Conservation (phyloP, 2,113 vertebrate genomes). For the Corythaeola cristata region DNA sequence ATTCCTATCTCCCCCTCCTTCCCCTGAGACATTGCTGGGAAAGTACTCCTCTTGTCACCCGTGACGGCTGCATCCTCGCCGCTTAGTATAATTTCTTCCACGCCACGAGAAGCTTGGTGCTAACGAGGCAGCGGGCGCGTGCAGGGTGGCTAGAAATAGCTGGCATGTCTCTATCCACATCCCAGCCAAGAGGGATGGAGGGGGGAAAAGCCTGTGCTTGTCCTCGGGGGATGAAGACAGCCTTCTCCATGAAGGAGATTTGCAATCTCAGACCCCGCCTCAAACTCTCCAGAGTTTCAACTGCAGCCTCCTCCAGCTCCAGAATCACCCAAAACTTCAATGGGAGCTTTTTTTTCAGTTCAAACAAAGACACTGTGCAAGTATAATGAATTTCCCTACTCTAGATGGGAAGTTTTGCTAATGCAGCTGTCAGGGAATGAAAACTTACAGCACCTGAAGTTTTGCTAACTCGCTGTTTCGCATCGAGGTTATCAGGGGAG, state of each 20-base stretch:
- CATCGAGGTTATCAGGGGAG: not conserved
- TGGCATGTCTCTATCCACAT: not conserved
- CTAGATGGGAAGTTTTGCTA: not conserved
- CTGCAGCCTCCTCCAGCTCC: not conserved
- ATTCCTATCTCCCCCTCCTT: not conserved
- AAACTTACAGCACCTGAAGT: conserved; percentile 32
- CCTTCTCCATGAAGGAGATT: not conserved
- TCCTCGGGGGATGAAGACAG: not conserved
- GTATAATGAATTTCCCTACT: not conserved
- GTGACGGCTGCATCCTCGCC: not conserved
- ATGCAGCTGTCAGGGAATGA: conserved; percentile 12
- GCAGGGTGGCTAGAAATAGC: not conserved
- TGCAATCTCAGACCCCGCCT: not conserved
- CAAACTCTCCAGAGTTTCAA: not conserved
- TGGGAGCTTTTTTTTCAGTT: not conserved
- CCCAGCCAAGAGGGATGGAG: accelerated
- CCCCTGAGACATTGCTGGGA: not conserved
- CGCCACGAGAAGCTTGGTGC: not conserved
- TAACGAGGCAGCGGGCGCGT: accelerated
- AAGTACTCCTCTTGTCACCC: not conserved
- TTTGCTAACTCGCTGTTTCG: not conserved
- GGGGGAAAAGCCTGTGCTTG: not conserved
- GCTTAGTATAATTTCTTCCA: not conserved
- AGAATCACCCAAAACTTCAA: not conserved
- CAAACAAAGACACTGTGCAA: conserved; percentile 4